Percentiles rank a stretch among this genome's conserved stretches.
These are phyloP conservation scores for Hyles lineata DNA, from an alignment of 2,888 invertebrate species.

Conservation along the genomic window DNA sequence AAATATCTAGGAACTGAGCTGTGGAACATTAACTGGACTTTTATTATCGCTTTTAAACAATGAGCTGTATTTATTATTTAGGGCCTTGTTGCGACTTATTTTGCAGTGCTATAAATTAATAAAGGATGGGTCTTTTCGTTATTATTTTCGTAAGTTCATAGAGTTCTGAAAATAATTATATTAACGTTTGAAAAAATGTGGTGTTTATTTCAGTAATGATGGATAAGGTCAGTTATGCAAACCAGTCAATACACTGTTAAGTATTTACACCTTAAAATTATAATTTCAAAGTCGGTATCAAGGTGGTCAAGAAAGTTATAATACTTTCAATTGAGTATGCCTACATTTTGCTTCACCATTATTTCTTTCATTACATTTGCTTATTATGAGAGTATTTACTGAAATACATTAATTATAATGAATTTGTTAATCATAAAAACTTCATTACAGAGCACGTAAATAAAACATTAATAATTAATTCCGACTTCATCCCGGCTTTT, in stretches of 20 bases:
- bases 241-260: no score
- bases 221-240: no score
- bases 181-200: background rate
- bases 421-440: no score
- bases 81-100: background rate
- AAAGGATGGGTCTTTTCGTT: background rate
- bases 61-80: slow-evolving; percentile 39
- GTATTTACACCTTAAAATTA: no score
- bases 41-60: slow-evolving; percentile 36
- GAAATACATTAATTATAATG: no score
- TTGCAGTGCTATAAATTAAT: background rate
- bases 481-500: background rate
- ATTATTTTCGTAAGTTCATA: background rate
- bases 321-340: no score
- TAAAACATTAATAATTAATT: background rate
- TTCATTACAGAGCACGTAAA: no score
- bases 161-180: background rate
- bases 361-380: no score
- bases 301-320: no score
- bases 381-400: no score
- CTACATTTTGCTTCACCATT: no score
- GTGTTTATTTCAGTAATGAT: background rate
- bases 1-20: slow-evolving; percentile 42
- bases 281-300: no score
- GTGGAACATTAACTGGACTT: slow-evolving; percentile 41